Conservation (phyloP, 2,113 vertebrate species). For the Tapirus terrestris region DNA sequence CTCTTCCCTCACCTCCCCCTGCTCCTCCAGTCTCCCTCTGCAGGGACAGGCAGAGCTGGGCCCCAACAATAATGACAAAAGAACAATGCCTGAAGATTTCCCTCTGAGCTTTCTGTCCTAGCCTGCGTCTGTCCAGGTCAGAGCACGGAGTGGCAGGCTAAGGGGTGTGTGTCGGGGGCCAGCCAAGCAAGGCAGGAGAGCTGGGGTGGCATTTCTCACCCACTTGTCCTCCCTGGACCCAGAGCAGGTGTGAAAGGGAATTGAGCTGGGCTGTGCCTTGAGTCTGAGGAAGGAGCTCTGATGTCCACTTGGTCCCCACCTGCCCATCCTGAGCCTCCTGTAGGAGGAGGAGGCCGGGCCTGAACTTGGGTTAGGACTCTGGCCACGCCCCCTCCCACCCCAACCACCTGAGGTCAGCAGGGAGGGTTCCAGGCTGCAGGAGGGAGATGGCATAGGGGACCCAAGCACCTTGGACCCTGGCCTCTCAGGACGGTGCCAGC, state of each 20-base stretch:
- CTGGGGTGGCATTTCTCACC: too few relatives aligned
- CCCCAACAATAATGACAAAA: not conserved
- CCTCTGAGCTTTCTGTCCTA: not conserved
- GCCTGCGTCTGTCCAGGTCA: not conserved
- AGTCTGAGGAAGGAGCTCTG: not conserved
- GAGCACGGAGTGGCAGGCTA: not conserved
- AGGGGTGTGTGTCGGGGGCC: not conserved
- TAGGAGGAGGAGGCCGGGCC: not conserved
- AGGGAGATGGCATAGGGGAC: not conserved
- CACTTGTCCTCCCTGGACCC: not conserved
- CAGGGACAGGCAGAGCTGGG: not conserved
- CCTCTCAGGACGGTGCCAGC: not conserved
- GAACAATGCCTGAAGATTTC: not conserved
- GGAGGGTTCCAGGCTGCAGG: not conserved
- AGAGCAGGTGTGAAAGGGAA: too few relatives aligned
- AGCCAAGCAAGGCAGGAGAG: not conserved
- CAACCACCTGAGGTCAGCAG: not conserved
- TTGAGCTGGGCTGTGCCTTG: not conserved
- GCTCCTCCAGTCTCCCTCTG: too few relatives aligned
- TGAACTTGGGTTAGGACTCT: not conserved
- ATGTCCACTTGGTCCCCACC: not conserved
- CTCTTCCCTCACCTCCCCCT: not conserved
- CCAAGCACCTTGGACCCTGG: not conserved
- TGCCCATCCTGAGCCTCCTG: not conserved
- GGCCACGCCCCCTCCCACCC: not conserved